Conservation (phyloP, 2,797 vertebrate species). For the Buphagus erythrorhynchus region DNA sequence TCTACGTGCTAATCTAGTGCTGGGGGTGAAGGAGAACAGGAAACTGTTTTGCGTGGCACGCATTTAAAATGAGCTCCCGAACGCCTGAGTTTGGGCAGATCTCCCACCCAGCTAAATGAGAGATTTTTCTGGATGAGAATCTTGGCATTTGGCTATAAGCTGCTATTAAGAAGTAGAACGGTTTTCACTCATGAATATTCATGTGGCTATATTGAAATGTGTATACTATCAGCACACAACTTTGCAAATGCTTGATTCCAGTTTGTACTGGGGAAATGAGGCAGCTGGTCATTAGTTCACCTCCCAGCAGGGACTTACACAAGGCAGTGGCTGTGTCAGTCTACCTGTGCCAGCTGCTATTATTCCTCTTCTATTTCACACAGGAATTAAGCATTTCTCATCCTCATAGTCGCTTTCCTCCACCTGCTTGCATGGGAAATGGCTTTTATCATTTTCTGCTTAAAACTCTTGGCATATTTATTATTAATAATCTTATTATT, state of each 20-base stretch:
- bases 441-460: neutral
- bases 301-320: neutral
- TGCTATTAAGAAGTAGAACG: slow-evolving; percentile 31
- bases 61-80: slow-evolving; percentile 50
- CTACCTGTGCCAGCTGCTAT: neutral
- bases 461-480: neutral
- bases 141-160: slow-evolving; percentile 52
- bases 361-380: neutral
- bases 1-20: slow-evolving; percentile 4
- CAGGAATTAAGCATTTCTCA: neutral
- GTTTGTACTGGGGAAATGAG: neutral
- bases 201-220: slow-evolving; percentile 47
- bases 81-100: slow-evolving; percentile 43
- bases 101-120: slow-evolving; percentile 54
- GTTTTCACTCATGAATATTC: slow-evolving; percentile 57
- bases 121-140: slow-evolving; percentile 58
- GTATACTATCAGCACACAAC: slow-evolving; percentile 17
- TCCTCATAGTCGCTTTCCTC: neutral
- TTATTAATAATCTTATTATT: slow-evolving; percentile 17
- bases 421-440: neutral
- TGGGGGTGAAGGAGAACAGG: slow-evolving; percentile 25
- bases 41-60: slow-evolving; percentile 11
- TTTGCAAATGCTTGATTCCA: neutral
- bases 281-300: slow-evolving; percentile 2
- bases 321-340: neutral